Evolutionary conservation across 1,140 invertebrate species (phyloP), one percentile per base, ranked within the genome.

Genomic region (Homarus americanus): DNA sequence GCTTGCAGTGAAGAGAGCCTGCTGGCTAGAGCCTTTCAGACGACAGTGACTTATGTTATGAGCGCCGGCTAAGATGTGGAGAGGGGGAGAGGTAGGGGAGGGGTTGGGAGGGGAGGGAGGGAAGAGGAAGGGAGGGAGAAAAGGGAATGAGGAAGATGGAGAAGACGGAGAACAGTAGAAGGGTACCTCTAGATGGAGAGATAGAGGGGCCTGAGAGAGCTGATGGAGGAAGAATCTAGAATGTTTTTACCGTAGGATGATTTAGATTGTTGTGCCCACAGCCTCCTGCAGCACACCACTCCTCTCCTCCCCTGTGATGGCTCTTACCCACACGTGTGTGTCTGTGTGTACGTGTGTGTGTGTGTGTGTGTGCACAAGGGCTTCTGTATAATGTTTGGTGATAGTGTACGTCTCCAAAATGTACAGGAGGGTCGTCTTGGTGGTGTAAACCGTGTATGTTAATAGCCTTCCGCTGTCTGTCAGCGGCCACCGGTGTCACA

Each of bases 31-130:
- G 87, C 87, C 44, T 89, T 82, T 89, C 87, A 89, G 76, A 36
- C 78, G 87, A 89, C 87, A 89, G 63, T 89, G 87, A 89, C 87
- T 89, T 89, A 89, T 89, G 87, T 89, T 89, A 89, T 79, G 87
- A 89, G 87, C n/a, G 20, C 38, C n/a, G 66, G 87, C 78, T 89
- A 72, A 89, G 87, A 89, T 89, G 87, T 89, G 87, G 87, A 53
- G 76, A 28, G 53, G 49, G 76, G 40, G 63, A 44, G 76, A 34
- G 40, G 66, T 40, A 20, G 17, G 44, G 79, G 58, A 44, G 10
- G 85, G 44, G 49, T 38, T 17, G 28, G 66, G n/a, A 44, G 28
- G 32, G 66, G 66, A 73, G 15, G 82, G 40, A n/a, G 53, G 36
- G 38, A 34, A 36, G 28, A 58, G 79, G 41, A 58, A 32, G 40